Evolutionary conservation across 2,888 invertebrate genomes (phyloP), one percentile per base, ranked within the genome.

Genomic region (Leptinotarsa haldemani): DNA sequence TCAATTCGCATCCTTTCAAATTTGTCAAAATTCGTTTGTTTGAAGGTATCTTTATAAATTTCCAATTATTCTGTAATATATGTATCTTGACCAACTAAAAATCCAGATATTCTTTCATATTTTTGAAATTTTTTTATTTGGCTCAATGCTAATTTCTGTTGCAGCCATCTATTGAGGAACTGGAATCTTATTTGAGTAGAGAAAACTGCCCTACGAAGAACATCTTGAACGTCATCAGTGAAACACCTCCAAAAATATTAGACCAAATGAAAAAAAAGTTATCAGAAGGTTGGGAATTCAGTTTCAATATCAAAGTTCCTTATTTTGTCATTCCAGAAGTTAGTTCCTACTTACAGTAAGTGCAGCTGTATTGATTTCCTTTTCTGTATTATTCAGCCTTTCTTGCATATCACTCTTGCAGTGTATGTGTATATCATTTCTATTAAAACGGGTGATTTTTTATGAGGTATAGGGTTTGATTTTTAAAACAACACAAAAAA

Each of bases 311-410:
- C 67, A 93, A 93, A 84, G 92, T 94, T 9, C 95, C 95, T 0
- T 94, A 94, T 81, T 83, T 95, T 13, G 91, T 95, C 5, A 87
- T 95, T 72, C 94, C 95, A 0, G 94, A 95, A 83, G 90, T 91
- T 80, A 94, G 94, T 20, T 92, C 93, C 53, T 87, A 91, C 72
- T 89, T 91, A 80, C 92, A 91, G 93, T 93, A 86, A 84, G 87
- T 85, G 40, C 40, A 12, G 40, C 9, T 40, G 0, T 9, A 3
- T 40, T 40, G 40, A 40, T 12, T 40, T 40, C 9, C 9, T 40
- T 40, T 40, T 40, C 40, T 40, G 40, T 40, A 40, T 9, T 40
- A 1, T 40, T 40, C 0, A 40, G 0, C 3, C 9, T 3, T 40
- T 40, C 40, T 40, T 4, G 25, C 25, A 25, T 25, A 25, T 25